These are phyloP conservation scores for Spatula versicolor DNA, from an alignment of 2,797 vertebrate species.

Conservation along the genomic window DNA sequence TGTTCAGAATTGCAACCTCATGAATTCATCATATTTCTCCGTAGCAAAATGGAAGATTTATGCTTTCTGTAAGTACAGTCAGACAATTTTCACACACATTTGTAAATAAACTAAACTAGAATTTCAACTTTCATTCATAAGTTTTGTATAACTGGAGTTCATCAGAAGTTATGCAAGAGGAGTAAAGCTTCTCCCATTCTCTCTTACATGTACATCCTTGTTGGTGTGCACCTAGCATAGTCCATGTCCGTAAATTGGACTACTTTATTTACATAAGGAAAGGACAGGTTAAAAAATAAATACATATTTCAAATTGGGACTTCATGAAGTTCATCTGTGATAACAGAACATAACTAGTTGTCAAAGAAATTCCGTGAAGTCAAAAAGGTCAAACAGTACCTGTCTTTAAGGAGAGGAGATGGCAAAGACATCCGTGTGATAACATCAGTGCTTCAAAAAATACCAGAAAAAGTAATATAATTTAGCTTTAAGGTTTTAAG, in stretches of 20 bases:
- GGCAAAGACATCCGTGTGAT: not conserved
- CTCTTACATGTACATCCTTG: fast-evolving
- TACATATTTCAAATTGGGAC: not conserved
- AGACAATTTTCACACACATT: not conserved
- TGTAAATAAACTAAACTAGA: not conserved
- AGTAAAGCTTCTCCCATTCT: not conserved
- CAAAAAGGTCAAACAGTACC: not conserved
- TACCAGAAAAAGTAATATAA: not conserved
- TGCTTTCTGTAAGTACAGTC: not conserved
- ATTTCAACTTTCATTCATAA: not conserved
- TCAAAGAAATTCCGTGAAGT: not conserved
- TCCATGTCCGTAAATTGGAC: not conserved
- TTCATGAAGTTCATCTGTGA: not conserved
- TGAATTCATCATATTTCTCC: not conserved
- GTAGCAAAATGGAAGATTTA: not conserved
- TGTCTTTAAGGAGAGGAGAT: not conserved
- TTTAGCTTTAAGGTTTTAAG: not conserved
- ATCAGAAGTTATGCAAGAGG: not conserved
- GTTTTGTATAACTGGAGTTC: not conserved
- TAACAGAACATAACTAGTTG: not conserved
- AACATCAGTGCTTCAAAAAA: not conserved
- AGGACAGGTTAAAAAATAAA: not conserved
- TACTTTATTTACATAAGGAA: not conserved
- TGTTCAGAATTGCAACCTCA: not conserved
- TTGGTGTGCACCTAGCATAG: not conserved